phyloP scores from a whole-genome alignment of 2,797 vertebrate genomes.

The Coracias cyanogaster region DNA sequence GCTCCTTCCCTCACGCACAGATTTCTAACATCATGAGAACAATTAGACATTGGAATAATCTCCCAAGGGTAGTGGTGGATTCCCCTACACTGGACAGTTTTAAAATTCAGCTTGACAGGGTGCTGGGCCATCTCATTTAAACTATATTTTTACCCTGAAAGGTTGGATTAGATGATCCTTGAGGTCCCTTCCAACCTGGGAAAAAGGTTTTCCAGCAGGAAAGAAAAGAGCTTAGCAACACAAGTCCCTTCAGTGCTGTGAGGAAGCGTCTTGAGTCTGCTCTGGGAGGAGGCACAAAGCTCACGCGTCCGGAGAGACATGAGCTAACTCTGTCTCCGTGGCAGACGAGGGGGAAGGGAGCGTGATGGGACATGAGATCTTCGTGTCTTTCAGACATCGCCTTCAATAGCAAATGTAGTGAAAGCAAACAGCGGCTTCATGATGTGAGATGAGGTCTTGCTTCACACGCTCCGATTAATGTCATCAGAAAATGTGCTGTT shows the following conservation, averaged over 20 bases:
- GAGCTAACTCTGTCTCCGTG: not conserved
- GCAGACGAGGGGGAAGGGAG: not conserved
- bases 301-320: fast-evolving
- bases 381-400: fast-evolving
- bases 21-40: not conserved
- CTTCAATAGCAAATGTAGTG: not conserved
- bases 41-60: too few relatives aligned
- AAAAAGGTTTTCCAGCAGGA: too few relatives aligned
- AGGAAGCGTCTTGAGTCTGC: not conserved
- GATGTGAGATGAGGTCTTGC: not conserved
- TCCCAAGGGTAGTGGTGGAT: too few relatives aligned
- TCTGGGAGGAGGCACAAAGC: not conserved
- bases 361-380: not conserved
- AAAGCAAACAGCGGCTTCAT: not conserved
- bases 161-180: too few relatives aligned
- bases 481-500: not conserved
- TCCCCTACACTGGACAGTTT: too few relatives aligned
- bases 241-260: not conserved
- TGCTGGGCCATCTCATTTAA: too few relatives aligned
- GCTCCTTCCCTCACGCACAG: not conserved
- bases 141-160: too few relatives aligned
- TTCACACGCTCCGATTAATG: not conserved
- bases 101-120: too few relatives aligned
- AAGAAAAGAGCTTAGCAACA: not conserved
- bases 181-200: too few relatives aligned